These are phyloP conservation scores for Halictus ligatus DNA, from an alignment of 2,888 invertebrate species.

Conservation along the genomic window DNA sequence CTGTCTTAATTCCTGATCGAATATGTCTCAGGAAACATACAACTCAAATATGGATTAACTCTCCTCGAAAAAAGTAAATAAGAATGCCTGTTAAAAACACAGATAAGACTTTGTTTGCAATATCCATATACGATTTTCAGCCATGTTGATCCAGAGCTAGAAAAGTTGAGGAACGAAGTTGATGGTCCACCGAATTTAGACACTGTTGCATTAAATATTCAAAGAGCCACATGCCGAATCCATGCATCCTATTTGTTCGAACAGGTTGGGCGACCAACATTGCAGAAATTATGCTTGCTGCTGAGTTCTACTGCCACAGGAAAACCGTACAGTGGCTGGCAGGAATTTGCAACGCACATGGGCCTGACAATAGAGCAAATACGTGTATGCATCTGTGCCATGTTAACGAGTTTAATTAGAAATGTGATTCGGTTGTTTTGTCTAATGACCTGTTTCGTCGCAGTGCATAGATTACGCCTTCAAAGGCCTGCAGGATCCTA, in stretches of 20 bases:
- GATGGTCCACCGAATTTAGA: conserved; percentile 73
- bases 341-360: conserved; percentile 78
- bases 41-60: not conserved
- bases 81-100: not conserved
- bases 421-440: not conserved
- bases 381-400: conserved; percentile 66
- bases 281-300: conserved; percentile 76
- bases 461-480: conserved; percentile 85
- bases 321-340: conserved; percentile 78
- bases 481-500: conserved; percentile 85
- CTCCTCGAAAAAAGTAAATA: not conserved
- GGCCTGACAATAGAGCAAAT: conserved; percentile 79
- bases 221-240: conserved; percentile 68
- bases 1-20: not conserved
- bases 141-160: conserved; percentile 74
- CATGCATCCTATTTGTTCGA: conserved; percentile 79
- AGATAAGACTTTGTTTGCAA: not conserved
- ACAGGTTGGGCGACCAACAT: conserved; percentile 67
- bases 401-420: not conserved
- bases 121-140: conserved; percentile 47
- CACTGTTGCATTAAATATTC: conserved; percentile 63
- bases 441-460: conserved; percentile 12
- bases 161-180: conserved; percentile 74
- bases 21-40: not conserved
- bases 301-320: conserved; percentile 77